These are phyloP conservation scores for Marisa cornuarietis DNA, from an alignment of 1,140 invertebrate genomes.

Conservation along the genomic window DNA sequence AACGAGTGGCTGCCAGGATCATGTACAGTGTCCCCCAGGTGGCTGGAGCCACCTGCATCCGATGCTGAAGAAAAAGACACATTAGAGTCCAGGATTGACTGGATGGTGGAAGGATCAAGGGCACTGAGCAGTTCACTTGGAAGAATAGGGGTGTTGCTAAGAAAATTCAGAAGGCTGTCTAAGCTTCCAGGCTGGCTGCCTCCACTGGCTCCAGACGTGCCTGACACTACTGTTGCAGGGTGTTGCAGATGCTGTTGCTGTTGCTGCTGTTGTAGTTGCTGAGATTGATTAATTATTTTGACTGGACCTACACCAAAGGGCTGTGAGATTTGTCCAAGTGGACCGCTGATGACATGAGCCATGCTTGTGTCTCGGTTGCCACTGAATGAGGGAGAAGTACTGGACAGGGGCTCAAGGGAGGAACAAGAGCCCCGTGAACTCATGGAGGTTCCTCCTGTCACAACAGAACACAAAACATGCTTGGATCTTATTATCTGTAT, in stretches of 20 bases:
- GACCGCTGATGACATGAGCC: slow-evolving; percentile 37
- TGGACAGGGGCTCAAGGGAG: slow-evolving; percentile 18
- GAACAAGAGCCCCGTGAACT: slow-evolving; percentile 19
- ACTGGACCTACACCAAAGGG: slow-evolving; percentile 25
- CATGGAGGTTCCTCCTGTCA: slow-evolving; percentile 2
- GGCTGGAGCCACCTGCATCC: slow-evolving; percentile 10
- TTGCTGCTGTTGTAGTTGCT: slow-evolving; percentile 23
- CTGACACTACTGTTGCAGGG: background rate
- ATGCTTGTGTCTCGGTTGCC: slow-evolving; percentile 33
- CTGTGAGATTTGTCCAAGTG: slow-evolving; percentile 16
- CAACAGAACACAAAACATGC: background rate
- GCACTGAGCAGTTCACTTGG: slow-evolving; percentile 3
- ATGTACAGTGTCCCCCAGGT: background rate
- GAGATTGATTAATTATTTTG: slow-evolving; percentile 27
- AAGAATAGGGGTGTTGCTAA: slow-evolving; percentile 12
- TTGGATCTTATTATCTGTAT: too few species aligned
- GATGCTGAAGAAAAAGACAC: slow-evolving; percentile 18
- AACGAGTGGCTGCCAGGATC: background rate
- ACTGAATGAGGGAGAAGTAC: slow-evolving; percentile 22
- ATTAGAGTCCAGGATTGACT: slow-evolving; percentile 18
- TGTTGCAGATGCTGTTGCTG: slow-evolving; percentile 8
- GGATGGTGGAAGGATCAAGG: slow-evolving; percentile 18
- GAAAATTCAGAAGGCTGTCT: slow-evolving; percentile 20
- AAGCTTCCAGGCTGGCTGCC: slow-evolving; percentile 22
- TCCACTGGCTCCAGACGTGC: background rate